Evolutionary conservation across 2,888 invertebrate species (phyloP).

Genomic region (Blera fallax): DNA sequence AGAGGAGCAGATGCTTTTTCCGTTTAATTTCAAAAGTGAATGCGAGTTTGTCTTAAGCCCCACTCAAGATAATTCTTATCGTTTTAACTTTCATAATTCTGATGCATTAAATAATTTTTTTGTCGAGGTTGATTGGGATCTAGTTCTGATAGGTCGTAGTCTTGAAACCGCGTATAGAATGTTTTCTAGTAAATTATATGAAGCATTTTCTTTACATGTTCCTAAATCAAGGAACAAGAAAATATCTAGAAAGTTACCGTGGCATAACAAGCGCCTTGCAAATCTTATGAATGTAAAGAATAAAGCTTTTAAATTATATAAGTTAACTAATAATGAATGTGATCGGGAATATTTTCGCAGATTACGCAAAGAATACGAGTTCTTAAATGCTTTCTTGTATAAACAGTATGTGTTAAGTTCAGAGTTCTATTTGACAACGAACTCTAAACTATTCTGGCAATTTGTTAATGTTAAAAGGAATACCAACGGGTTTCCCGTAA

Average conservation of each 20-base stretch:
- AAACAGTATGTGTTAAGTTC: no score
- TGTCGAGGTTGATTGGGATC: no score
- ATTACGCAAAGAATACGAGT: no score
- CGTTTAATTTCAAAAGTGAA: background rate
- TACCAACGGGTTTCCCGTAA: no score
- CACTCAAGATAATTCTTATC: background rate
- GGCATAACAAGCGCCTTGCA: background rate
- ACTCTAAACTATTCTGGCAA: no score
- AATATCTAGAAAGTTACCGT: background rate
- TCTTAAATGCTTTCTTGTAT: no score
- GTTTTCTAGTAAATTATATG: background rate
- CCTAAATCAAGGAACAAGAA: background rate
- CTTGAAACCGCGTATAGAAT: background rate
- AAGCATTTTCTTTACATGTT: background rate
- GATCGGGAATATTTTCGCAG: no score
- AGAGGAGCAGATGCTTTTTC: background rate
- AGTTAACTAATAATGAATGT: background rate
- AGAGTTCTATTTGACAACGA: no score
- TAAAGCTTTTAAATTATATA: background rate
- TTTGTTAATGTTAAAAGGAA: no score
- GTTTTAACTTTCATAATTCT: background rate
- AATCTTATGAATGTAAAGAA: background rate
- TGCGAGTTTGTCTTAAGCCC: background rate
- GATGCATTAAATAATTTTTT: background rate
- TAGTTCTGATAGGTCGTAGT: no score